Evolutionary conservation across 2,888 invertebrate species (phyloP).

Genomic region (Ornithoptera priamus): DNA sequence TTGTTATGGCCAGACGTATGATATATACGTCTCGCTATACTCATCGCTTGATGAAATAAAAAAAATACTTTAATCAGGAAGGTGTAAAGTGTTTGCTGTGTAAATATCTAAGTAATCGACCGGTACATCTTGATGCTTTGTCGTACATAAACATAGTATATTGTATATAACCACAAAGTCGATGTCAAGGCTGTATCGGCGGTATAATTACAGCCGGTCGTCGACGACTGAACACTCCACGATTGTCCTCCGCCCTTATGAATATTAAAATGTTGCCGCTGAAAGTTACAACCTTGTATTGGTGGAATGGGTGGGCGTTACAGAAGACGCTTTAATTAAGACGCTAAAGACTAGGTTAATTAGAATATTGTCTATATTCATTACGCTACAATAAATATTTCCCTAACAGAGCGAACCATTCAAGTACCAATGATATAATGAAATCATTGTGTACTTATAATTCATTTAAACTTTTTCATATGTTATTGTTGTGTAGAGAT

Average conservation of each 20-base stretch:
- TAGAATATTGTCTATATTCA: slow-evolving; percentile 8
- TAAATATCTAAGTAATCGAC: too few relatives aligned
- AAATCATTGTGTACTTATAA: too few relatives aligned
- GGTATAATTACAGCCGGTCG: background rate
- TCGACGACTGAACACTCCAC: background rate
- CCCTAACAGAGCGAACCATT: background rate
- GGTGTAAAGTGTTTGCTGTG: too few relatives aligned
- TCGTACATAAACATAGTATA: too few relatives aligned
- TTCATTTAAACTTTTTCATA: too few relatives aligned
- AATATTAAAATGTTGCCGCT: slow-evolving; percentile 19
- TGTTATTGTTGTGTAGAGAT: too few relatives aligned
- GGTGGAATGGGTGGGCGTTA: slow-evolving; percentile 4
- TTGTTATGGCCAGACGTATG: too few relatives aligned
- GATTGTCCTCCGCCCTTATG: slow-evolving; percentile 1
- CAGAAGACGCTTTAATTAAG: slow-evolving; percentile 1
- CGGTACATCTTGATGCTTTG: too few relatives aligned
- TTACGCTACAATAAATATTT: slow-evolving; percentile 2
- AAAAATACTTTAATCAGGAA: too few relatives aligned
- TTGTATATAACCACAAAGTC: background rate
- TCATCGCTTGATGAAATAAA: too few relatives aligned
- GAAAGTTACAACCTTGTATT: slow-evolving; percentile 12
- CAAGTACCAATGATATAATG: too few relatives aligned
- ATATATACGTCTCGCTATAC: too few relatives aligned
- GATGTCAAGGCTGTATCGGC: background rate
- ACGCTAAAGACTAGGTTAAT: slow-evolving; percentile 8